Evolutionary conservation across 1,140 invertebrate species (phyloP), one percentile per base, ranked within the genome.

Genomic region (Mactra quadrangularis): DNA sequence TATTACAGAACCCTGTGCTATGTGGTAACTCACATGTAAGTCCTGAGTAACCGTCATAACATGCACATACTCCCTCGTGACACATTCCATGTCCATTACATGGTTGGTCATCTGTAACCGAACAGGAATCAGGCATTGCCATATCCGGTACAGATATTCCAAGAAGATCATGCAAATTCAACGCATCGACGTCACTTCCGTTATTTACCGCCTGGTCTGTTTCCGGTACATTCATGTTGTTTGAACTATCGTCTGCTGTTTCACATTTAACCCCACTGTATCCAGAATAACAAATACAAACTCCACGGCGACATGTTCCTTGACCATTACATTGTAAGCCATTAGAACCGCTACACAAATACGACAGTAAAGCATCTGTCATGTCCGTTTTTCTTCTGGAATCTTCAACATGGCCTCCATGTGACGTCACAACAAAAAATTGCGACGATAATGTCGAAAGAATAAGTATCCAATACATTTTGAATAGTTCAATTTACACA

Each of bases 61-160:
- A 71, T 1, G 31, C 13, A 33, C 68, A 71, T n/a, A 6, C 11
- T 13, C 68, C 68, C 13, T 71, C 19, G 13, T 71, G 45, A 55
- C 68, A 71, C 4, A 53, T 25, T 1, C 68, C 68, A 53, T 71
- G 45, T 53, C 68, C 50, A 22, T 29, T 53, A 33, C 68, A 71
- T 0, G 52, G 15, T 6, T 55, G 2, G 22, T 31, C 27, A 19
- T 71, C 52, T 1, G 4, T 71, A 33, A 17, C 19, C 4, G 52
- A 1, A 53, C 68, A 71, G 2, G 68, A 41, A 41, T 41, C 45
- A 1, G 47, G 3, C 7, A 66, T 47, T 15, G 19, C 17, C 3
- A 3, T 4, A 7, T 47, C 62, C 3, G 13, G 27, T 22, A 11
- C 3, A 4, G 35, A 15, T 45, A 38, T 11, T 22, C 19, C 17